Evolutionary conservation across 2,888 invertebrate species (phyloP), one percentile per base, ranked within the genome.

Genomic region (Pristionchus maxplancki): DNA sequence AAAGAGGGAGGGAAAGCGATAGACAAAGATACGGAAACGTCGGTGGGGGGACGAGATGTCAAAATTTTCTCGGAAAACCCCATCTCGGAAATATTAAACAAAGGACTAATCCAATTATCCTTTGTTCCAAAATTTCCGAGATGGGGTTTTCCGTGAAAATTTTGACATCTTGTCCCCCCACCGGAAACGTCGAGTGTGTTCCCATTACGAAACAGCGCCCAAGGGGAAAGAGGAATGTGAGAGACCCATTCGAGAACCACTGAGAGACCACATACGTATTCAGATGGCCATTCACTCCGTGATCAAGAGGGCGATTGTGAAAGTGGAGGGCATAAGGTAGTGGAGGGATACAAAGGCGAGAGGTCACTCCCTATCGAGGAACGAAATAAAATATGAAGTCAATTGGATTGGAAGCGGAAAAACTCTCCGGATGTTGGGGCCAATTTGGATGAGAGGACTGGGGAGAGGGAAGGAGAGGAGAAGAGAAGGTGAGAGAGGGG

Each of bases 391-490:
- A 50, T 58, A 53, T 83, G 83, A 34, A 58, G 83, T 58, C 53
- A 58, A 83, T 83, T 83, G 83, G 34, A 78, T 78, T 78, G 78
- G 78, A 40, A 78, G 78, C 44, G 78, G 83, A 83, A 58, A 50
- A 83, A 83, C 83, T 58, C 83, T 50, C 83, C 50, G 83, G 58
- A 50, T 24, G 83, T 58, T 24, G 34, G 34, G 58, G 37, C 53
- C 50, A 58, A 83, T 50, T 58, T 50, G 44, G 82, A 83, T 50
- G 82, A 53, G 53, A 53, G 81, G 81, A 81, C 40, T 28, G 86
- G 28, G 84, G 53, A 58, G 20, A 53, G 67, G 37, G 86, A 31
- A 15, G 50, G 74, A 40, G 86, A 31, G 67, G 40, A 48, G 34
- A n/a, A 67, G 67, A 48, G 48, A 28, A 62, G 86, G 44, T 64